phyloP scores from a whole-genome alignment of 2,113 vertebrate species.

The Oryzias celebensis region DNA sequence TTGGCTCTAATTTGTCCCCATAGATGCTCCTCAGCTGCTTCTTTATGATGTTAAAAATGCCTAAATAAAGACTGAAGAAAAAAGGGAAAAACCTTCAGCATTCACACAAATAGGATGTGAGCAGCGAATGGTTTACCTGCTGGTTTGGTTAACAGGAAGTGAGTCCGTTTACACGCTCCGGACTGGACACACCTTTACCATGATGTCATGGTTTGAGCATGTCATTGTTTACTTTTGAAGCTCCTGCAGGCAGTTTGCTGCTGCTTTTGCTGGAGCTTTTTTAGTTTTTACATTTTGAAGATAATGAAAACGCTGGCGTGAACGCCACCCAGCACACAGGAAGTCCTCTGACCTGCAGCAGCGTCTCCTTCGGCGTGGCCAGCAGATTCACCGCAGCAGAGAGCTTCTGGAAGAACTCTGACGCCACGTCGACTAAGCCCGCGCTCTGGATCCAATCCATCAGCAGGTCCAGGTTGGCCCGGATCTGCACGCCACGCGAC shows the following conservation, averaged over 20 bases:
- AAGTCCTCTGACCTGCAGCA: slow-evolving; percentile 74
- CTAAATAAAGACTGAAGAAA: too few species aligned
- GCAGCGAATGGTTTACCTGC: neutral
- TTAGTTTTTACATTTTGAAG: too few species aligned
- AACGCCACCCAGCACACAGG: neutral
- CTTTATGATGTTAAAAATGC: too few species aligned
- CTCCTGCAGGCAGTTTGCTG: slow-evolving; percentile 6
- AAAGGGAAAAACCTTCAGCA: neutral
- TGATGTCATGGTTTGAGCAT: slow-evolving; percentile 9
- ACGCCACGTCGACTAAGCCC: slow-evolving; percentile 70
- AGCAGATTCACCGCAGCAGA: slow-evolving; percentile 80
- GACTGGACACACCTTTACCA: neutral
- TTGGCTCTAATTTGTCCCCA: too few species aligned
- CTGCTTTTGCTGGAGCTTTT: neutral
- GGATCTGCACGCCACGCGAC: slow-evolving; percentile 78
- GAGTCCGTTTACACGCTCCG: neutral
- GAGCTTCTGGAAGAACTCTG: slow-evolving; percentile 76
- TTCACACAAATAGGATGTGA: neutral
- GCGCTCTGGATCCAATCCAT: slow-evolving; percentile 79
- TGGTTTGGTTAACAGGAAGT: slow-evolving; percentile 15
- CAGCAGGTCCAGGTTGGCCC: slow-evolving; percentile 79
- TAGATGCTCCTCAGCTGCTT: too few species aligned
- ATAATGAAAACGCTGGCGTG: too few species aligned
- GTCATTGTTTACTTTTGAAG: slow-evolving; percentile 8
- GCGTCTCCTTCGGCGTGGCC: slow-evolving; percentile 78